Evolutionary conservation across 2,888 invertebrate species (phyloP), one percentile per base, ranked within the genome.

Genomic region (Polietes domitor): DNA sequence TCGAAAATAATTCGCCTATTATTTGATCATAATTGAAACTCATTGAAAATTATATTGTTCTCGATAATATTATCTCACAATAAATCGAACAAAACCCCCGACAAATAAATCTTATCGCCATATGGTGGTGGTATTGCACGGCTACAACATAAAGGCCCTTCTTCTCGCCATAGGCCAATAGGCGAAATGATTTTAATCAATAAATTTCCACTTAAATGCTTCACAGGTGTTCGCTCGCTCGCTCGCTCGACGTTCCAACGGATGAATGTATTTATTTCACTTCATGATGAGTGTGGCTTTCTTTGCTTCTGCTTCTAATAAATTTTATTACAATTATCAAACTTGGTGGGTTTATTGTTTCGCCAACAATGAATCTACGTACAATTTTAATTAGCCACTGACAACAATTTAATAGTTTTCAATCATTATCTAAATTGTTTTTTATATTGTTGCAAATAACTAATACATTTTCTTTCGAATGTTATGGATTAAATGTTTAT

Each of bases 241-340:
- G n/a, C n/a, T n/a, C n/a, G n/a, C n/a, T n/a, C n/a, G n/a, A n/a
- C n/a, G n/a, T n/a, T n/a, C n/a, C n/a, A n/a, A n/a, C n/a, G n/a
- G n/a, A n/a, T n/a, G n/a, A n/a, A n/a, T n/a, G n/a, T n/a, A n/a
- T n/a, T 15, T 53, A 47, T 53, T 17, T 19, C 53, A 21, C 10
- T 19, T 21, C 17, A 53, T 19, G 19, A 15, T 19, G 21, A 5
- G 17, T 1, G 4, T 53, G 19, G 17, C 19, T 53, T 53, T n/a
- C 61, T 32, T 4, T 5, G 26, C n/a, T 28, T 17, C 17, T n/a
- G 32, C 6, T 63, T 19, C 9, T 17, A 37, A 43, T 65, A 65
- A 65, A 37, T 65, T 41, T 41, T n/a, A 32, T 65, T 26, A 41
- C n/a, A 17, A 43, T 65, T 65, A 41, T 65, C 43, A 65, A 65